Evolutionary conservation across 2,888 invertebrate genomes (phyloP).

Genomic region (Drosophila flavopinicola): DNA sequence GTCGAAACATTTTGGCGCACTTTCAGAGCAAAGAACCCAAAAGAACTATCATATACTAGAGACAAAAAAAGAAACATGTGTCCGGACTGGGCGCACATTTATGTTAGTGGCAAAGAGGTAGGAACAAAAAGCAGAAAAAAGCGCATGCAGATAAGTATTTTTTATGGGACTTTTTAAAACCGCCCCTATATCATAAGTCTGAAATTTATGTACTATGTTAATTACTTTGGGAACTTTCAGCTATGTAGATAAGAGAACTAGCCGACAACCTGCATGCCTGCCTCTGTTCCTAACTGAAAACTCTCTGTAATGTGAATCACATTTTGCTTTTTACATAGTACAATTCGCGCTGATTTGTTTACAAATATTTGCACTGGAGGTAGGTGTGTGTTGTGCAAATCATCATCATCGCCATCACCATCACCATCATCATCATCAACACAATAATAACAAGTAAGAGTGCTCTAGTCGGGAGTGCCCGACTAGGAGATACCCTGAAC

Average conservation of each 20-base stretch:
- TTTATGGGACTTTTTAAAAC: conserved; percentile 11
- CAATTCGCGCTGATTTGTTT: conserved; percentile 27
- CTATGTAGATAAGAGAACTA: conserved; percentile 8
- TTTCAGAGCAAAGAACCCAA: conserved; percentile 33
- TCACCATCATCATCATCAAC: neutral
- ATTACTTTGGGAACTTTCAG: neutral
- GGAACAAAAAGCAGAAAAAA: neutral
- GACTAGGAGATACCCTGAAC: too few relatives aligned
- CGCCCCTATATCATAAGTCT: conserved; percentile 7
- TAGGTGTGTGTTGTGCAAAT: neutral
- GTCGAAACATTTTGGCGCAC: conserved; percentile 63
- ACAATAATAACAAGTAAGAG: too few relatives aligned
- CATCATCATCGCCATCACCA: neutral
- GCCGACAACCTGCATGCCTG: neutral
- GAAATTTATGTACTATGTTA: conserved; percentile 12
- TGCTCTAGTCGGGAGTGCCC: too few relatives aligned
- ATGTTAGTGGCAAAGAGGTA: neutral
- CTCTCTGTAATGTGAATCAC: conserved; percentile 20
- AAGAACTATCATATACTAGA: conserved; percentile 30
- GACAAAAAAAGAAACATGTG: conserved; percentile 25
- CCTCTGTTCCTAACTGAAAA: neutral
- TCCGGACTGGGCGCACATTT: conserved; percentile 19
- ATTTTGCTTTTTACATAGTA: conserved; percentile 2
- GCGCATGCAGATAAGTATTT: conserved; percentile 16
- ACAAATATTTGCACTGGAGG: conserved; percentile 26